These are phyloP conservation scores for Synanthedon vespiformis DNA, from an alignment of 2,888 invertebrate species.

Conservation along the genomic window DNA sequence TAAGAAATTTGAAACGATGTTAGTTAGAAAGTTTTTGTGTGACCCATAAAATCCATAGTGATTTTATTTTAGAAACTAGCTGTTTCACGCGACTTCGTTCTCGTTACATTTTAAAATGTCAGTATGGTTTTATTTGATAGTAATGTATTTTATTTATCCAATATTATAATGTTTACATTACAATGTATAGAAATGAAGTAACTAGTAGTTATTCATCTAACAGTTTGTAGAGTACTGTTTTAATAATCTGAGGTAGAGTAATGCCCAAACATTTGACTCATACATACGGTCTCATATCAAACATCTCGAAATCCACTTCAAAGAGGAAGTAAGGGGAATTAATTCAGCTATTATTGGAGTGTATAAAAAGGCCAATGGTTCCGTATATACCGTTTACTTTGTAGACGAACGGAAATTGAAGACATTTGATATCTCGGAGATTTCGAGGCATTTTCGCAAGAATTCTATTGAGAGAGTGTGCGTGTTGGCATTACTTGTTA, in stretches of 20 bases:
- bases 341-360: constrained; percentile 8
- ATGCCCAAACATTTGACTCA: background rate
- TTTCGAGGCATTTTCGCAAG: constrained; percentile 15
- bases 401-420: constrained; percentile 17
- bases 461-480: constrained; percentile 9
- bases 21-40: background rate
- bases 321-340: constrained; percentile 2
- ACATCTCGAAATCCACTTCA: background rate
- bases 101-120: too few relatives aligned
- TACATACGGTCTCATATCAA: background rate
- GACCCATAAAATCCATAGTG: background rate
- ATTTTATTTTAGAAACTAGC: too few relatives aligned
- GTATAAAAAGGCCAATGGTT: constrained; percentile 9
- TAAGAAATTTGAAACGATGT: constrained; percentile 24
- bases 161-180: too few relatives aligned
- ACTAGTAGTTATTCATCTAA: background rate
- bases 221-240: too few relatives aligned
- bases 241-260: too few relatives aligned
- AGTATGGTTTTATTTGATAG: too few relatives aligned
- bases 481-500: background rate
- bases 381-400: constrained; percentile 11
- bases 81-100: too few relatives aligned
- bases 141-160: too few relatives aligned
- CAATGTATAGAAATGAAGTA: too few relatives aligned
- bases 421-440: constrained; percentile 22